Evolutionary conservation across 2,888 invertebrate genomes (phyloP), one percentile per base, ranked within the genome.

Genomic region (Sminthurinus aureus): DNA sequence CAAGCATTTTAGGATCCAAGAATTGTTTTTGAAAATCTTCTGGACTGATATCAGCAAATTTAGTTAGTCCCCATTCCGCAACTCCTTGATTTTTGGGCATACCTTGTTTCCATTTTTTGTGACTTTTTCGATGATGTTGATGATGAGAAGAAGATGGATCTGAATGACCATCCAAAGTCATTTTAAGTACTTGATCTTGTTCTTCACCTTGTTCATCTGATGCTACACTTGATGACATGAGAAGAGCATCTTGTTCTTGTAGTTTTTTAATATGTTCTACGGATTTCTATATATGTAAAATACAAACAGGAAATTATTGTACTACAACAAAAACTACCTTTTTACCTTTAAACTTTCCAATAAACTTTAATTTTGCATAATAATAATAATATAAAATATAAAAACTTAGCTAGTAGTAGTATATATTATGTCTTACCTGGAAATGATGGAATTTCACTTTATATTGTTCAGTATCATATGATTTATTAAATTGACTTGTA

Each of bases 21-120:
- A 92, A 92, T 22, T 91, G 88, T 0, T 91, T 91, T 89, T 90
- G 90, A 88, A 93, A 94, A 89, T 94, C 94, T 11, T 91, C 90
- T 86, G 92, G 91, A 9, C 93, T 93, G 90, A 94, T 91, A 88
- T 94, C 94, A 6, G 94, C 93, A 85, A 93, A 92, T 81, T 91
- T 91, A 0, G 93, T 94, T 0, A 93, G 89, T 2, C 94, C 94
- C 90, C 92, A 94, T 38, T 90, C 89, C 0, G 93, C 93, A 89
- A 86, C 87, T 6, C 87, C 86, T 79, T 89, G 84, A 84, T 89
- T 87, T 71, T 88, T 88, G 0, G 88, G 87, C 84, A 83, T 84
- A 64, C 88, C 88, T 18, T 64, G 74, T 24, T 85, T 85, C 88
- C 88, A 88, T 52, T 85, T 85, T 20, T 85, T 84, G 11, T 67